Evolutionary conservation across 1,140 invertebrate genomes (phyloP).

Genomic region (Pemphigus obesinymphae): DNA sequence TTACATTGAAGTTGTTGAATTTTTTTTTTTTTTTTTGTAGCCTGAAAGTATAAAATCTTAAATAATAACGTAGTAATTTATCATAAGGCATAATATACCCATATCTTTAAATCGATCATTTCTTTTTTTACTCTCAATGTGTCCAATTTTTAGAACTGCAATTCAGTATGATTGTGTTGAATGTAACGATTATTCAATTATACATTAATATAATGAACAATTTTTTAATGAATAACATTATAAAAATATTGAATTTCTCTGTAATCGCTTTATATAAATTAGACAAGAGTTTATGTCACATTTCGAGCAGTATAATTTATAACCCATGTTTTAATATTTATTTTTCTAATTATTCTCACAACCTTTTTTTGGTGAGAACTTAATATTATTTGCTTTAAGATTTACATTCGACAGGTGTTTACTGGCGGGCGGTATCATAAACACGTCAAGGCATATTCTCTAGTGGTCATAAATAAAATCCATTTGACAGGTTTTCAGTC

Average conservation of each 20-base stretch:
- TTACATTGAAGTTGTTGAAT: too few species aligned
- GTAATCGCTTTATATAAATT: not conserved
- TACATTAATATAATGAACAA: too few species aligned
- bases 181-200: not conserved
- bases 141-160: not conserved
- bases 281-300: not conserved
- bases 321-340: not conserved
- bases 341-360: not conserved
- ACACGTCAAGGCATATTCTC: not conserved
- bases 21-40: too few species aligned
- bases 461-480: not conserved
- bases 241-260: not conserved
- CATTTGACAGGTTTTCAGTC: not conserved
- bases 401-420: conserved; percentile 16
- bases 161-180: not conserved
- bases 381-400: conserved; percentile 10
- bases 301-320: not conserved
- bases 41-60: too few species aligned
- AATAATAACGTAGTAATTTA: not conserved
- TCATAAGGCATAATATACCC: not conserved
- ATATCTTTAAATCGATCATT: not conserved
- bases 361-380: not conserved
- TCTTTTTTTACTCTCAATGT: not conserved
- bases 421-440: not conserved
- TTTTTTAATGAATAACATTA: not conserved